Base-by-base conservation (phyloP, 2,797 vertebrate species). In the Menidia menidia region DNA sequence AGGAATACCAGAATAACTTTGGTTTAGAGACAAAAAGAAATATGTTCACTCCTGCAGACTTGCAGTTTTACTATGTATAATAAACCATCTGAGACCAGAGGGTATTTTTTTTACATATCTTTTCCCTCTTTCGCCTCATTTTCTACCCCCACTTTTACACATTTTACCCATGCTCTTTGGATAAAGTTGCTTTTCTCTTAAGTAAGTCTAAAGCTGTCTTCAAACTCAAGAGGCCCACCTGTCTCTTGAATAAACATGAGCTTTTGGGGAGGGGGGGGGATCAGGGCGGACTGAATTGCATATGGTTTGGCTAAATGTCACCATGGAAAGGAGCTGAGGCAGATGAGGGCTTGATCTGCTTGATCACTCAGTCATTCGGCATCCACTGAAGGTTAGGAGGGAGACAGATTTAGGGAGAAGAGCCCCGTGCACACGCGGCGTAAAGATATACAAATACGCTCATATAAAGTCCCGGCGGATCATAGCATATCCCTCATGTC, bases 241-340 rank as follows among this genome's bases (percentile, higher is more conserved):
- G 64, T 57, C 78, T 87, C 45, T 59, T 84, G 82, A 87, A 88
- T 90, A 92, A 90, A 89, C 75, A 86, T 81, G 75, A 63, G 64
- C 64, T 59, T 78, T 81, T 57, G 65, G 67, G 77, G 56, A 62
- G 59, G 65, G 67, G 79, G 64, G 67, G 67, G 81, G 83, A 87
- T 88, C 85, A 83, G 61, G 75, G 67, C 13, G 16, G 73, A 60
- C 66, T 41, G 72, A 78, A 84, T 86, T 86, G 76, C 74, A 75
- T 77, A 65, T 75, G 76, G 79, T 89, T 84, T 87, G 88, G 80
- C 6, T 44, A 92, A 92, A 93, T 93, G 91, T 92, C 92, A 92
- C 78, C 58, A 51, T 18, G 18, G 75, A 79, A 77, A 73, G 45
- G 59, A 68, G 79, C 62, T 32, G 68, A 80, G 71, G 70, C 68